Evolutionary conservation across 1,140 invertebrate genomes (phyloP), one percentile per base, ranked within the genome.

Genomic region (Hetaerina americana): DNA sequence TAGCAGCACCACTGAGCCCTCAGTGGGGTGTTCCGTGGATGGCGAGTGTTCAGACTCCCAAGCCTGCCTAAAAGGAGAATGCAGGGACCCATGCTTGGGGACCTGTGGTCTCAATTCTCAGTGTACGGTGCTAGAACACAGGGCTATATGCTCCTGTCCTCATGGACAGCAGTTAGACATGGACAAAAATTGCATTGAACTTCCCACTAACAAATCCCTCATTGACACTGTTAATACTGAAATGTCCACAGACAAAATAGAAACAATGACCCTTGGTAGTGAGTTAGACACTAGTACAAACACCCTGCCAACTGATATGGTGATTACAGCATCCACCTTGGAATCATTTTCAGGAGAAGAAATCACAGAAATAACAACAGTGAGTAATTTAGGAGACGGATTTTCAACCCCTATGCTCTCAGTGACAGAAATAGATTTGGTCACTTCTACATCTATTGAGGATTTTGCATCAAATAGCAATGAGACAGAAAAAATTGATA

Each of bases 11-110:
- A 80, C 79, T 75, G 22, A 57, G 40, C 78, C 80, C 75, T 78
- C 81, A 74, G 78, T 75, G 78, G 80, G 77, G 77, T 87, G 86
- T 84, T 84, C 83, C 76, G 80, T 81, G 78, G 83, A 90, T 80
- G 82, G 83, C 76, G 86, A 90, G 76, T 91, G 89, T 82, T 84
- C 83, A 77, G 83, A 86, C 76, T 82, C 82, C 79, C 81, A 87
- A 78, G 85, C 85, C 78, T 91, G 89, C 82, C 81, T 87, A 77
- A 81, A 82, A 74, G 84, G 84, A 73, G 81, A 82, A 79, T 91
- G 89, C 81, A 79, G 83, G 78, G 86, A 89, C 82, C 87, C 86
- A 73, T 91, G 89, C 80, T 57, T 57, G 40, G 40, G 40, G 8
- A 72, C 72, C 27, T 90, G 88, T 83, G 87, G 84, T 70, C 78